phyloP scores from a whole-genome alignment of 2,797 vertebrate species.

The Steatocranus sp. region DNA sequence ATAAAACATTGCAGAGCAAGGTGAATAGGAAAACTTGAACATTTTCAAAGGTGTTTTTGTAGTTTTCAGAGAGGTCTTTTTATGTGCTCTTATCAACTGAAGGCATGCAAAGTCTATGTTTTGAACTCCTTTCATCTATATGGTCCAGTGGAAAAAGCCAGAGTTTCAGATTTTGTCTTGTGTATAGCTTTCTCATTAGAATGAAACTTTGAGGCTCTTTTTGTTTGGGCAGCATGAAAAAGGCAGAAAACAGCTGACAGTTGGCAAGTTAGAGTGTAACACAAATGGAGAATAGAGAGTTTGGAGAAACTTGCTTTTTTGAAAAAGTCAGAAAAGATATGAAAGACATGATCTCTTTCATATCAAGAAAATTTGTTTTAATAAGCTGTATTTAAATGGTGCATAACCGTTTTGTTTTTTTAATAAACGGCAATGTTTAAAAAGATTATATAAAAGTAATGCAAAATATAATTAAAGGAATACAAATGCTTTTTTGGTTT shows the following conservation, averaged over 20 bases:
- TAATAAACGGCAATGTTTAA: background rate
- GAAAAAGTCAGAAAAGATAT: background rate
- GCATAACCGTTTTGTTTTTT: background rate
- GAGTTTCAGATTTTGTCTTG: background rate
- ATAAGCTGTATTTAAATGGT: background rate
- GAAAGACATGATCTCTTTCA: background rate
- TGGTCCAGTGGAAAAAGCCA: background rate
- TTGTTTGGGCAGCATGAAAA: background rate
- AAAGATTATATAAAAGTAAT: background rate
- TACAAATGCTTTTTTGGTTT: background rate
- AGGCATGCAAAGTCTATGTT: background rate
- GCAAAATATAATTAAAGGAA: background rate
- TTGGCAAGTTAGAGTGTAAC: background rate
- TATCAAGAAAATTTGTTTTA: background rate
- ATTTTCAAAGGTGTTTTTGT: background rate
- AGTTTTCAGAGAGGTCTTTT: background rate
- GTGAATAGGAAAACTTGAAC: rapidly evolving
- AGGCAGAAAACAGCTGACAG: background rate
- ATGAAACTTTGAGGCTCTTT: background rate
- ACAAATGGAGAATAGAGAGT: background rate
- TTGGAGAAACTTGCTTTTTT: background rate
- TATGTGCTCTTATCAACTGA: background rate
- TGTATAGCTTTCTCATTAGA: background rate
- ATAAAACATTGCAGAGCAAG: background rate
- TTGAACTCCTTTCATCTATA: background rate